phyloP scores from a whole-genome alignment of 2,113 vertebrate species.

The Xiphophorus couchianus region DNA sequence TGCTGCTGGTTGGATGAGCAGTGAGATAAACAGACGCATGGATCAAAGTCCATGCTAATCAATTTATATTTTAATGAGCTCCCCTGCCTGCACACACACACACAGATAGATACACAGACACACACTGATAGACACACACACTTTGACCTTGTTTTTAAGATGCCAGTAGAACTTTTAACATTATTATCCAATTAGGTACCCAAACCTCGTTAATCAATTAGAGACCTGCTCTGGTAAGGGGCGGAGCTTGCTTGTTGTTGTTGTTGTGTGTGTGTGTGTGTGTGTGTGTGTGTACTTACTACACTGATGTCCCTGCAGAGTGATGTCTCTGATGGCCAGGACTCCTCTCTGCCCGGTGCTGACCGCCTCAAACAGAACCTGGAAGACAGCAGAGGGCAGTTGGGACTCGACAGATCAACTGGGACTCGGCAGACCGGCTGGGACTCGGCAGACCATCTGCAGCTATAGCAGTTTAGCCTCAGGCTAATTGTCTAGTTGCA shows the following conservation, averaged over 20 bases:
- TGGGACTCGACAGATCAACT: no score
- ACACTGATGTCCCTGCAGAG: slow-evolving; percentile 94
- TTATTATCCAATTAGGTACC: slow-evolving; percentile 44
- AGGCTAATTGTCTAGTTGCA: no score
- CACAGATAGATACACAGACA: slow-evolving; percentile 23
- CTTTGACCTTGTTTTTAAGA: slow-evolving; percentile 55
- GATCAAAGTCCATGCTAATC: slow-evolving; percentile 77
- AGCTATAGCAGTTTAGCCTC: no score
- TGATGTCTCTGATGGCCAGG: slow-evolving; percentile 92
- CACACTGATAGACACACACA: slow-evolving; percentile 25
- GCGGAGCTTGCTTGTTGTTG: background rate
- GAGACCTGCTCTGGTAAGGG: slow-evolving; percentile 21
- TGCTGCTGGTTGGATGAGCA: slow-evolving; percentile 39
- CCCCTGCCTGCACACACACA: slow-evolving; percentile 48
- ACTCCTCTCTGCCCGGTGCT: slow-evolving; percentile 88
- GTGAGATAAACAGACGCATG: slow-evolving; percentile 55
- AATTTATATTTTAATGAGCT: slow-evolving; percentile 76
- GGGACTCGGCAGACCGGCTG: no score
- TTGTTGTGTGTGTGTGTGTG: background rate
- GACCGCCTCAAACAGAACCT: slow-evolving; percentile 93
- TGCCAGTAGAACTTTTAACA: slow-evolving; percentile 52
- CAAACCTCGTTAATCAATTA: slow-evolving; percentile 63
- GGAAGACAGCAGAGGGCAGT: slow-evolving; percentile 4
- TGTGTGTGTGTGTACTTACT: slow-evolving; percentile 83
- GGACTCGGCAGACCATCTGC: no score